Base-by-base conservation (phyloP, 2,888 invertebrate genomes). In the Piscicola geometra region DNA sequence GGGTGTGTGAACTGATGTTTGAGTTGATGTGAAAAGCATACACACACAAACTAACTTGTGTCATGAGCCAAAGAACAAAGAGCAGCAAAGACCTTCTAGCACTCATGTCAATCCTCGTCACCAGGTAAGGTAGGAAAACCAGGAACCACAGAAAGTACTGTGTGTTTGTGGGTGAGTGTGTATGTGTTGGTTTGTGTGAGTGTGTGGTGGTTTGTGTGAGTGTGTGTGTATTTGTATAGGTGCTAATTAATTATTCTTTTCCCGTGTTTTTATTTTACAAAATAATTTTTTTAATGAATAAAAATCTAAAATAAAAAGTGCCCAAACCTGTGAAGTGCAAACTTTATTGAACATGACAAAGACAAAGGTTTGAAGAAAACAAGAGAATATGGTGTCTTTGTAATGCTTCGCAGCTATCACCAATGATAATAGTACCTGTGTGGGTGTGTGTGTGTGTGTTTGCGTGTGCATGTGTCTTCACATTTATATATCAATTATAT, bases 261-360 rank as follows among this genome's bases (percentile, higher is more conserved):
- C n/a, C n/a, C n/a, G n/a, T n/a, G n/a, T n/a, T n/a, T n/a, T n/a
- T n/a, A 12, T 32, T n/a, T 70, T 1, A 35, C 18, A 35, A 64
- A 64, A 64, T 25, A 15, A 64, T 64, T 64, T 9, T 64, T 25
- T n/a, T 25, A n/a, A 28, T 30, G 28, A 12, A 15, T 12, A 0
- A 71, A 25, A 50, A 5, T 5, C 33, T 71, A 47, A 33, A 41
- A 28, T 28, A 25, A 71, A 5, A 9, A 9, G 30, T 28, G 28
- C 25, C 52, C 71, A 35, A 47, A 84, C 85, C 84, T 97, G 99
- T 3, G 97, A 95, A 0, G 99, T 99, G 83, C 95, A 89, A 0
- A 99, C 98, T 81, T 93, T 92, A 86, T 99, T 99, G 82, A 92
- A 95, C 1, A 91, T 90, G 0, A 99, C 98, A 83, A 98, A 90